Evolutionary conservation across 2,888 invertebrate genomes (phyloP), one percentile per base, ranked within the genome.

Genomic region (Beris morrisii): DNA sequence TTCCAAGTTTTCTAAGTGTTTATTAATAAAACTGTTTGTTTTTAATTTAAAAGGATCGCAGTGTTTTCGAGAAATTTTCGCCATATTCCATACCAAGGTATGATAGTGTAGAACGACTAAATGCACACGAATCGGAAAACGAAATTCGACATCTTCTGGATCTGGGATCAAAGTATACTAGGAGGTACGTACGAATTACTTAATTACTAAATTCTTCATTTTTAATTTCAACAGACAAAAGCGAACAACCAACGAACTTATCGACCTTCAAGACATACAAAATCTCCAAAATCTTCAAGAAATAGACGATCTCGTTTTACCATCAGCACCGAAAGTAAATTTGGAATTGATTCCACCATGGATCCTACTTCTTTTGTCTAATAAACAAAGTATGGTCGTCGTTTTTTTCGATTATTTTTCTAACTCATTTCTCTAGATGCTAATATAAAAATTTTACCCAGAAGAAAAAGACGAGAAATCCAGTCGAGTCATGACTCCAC

Each of bases 161-260:
- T 32, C 4, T 55, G 30, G 38, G 5, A 9, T 46, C 46, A 4
- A 30, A 22, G 11, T n/a, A 30, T 32, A 11, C 22, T 30, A 54
- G 30, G 12, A 54, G 54, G 64, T 64, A 55, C 3, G 30, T 9
- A 13, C 13, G 15, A 9, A 6, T 32, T 22, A 12, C 11, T 28
- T 53, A 15, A 28, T 2, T 22, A 22, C 22, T 22, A 22, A 11
- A 53, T 11, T 44, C 13, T 12, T 43, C 44, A 15, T 6, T n/a
- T 44, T 56, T 56, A 15, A 44, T 43, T 61, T 61, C 9, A 58
- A 45, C 15, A 64, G 64, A 45, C 32, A 64, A 15, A 64, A 64
- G 22, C 55, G 56, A 2, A 54, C 44, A 9, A 64, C 30, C 15
- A 50, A 44, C 44, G 55, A 64, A 32, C 2, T 64, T n/a, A 44